Evolutionary conservation across 37 sponge, comb jelly and placozoan genomes (phyloP).

Genomic region (Beroe ovata): DNA sequence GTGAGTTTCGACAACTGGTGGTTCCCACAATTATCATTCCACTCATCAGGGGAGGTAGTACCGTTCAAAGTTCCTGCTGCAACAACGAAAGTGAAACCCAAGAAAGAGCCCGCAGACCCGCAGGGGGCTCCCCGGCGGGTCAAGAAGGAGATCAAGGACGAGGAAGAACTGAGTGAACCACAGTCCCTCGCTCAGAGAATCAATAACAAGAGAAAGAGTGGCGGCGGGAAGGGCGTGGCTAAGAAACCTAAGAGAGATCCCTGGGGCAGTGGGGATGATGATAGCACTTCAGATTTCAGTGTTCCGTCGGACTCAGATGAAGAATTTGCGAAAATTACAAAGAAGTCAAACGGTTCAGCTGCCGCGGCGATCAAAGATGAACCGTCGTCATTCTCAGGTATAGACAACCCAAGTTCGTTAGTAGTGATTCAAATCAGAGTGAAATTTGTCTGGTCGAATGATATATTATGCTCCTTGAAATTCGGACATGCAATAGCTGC

Average conservation of each 20-base stretch:
- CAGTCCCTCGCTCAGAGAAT: not conserved
- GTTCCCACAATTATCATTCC: no score
- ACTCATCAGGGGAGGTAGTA: constrained; percentile 21
- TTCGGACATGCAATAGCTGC: not conserved
- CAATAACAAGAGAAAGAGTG: constrained; percentile 34
- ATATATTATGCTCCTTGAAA: not conserved
- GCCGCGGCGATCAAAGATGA: not conserved
- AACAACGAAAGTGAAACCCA: not conserved
- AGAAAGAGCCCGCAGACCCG: constrained; percentile 33
- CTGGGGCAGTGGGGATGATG: constrained; percentile 15
- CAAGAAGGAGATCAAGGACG: constrained; percentile 46
- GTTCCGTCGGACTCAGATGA: not conserved
- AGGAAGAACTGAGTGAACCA: not conserved
- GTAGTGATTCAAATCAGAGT: no score
- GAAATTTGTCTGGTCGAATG: no score
- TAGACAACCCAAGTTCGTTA: no score
- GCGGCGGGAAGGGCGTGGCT: not conserved
- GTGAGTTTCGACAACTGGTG: no score
- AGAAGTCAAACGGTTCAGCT: not conserved
- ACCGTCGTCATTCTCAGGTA: not conserved
- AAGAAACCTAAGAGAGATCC: constrained; percentile 62
- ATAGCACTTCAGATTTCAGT: not conserved
- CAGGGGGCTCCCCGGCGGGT: constrained; percentile 1
- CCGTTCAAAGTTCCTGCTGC: constrained; percentile 5
- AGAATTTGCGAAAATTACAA: not conserved